These are phyloP conservation scores for Rotaria magnacalcarata DNA, from an alignment of 2,888 invertebrate species.

Conservation along the genomic window DNA sequence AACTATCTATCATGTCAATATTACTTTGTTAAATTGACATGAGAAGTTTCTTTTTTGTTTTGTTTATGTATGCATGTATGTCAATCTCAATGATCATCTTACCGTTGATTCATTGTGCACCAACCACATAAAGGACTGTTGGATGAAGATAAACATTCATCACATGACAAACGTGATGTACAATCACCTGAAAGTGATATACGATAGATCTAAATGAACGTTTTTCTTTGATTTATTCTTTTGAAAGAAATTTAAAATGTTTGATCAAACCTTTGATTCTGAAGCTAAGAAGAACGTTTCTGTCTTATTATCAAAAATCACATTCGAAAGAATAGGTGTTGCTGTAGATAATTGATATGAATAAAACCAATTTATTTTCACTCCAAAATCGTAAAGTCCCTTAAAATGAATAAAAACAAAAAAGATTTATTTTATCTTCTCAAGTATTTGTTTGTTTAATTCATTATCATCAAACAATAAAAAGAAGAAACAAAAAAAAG, in stretches of 20 bases:
- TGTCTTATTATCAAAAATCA: neutral
- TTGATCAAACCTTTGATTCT: neutral
- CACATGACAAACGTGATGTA: constrained; percentile 19
- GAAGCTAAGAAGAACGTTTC: neutral
- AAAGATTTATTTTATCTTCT: constrained; percentile 4
- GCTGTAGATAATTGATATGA: neutral
- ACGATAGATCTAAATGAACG: constrained; percentile 30
- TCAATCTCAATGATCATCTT: constrained; percentile 33
- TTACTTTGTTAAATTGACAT: neutral
- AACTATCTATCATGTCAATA: neutral
- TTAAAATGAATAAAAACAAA: neutral
- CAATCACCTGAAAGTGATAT: neutral
- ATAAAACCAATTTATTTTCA: neutral
- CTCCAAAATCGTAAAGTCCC: neutral
- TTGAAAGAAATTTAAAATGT: neutral
- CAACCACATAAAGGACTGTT: constrained; percentile 28
- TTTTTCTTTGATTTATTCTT: neutral
- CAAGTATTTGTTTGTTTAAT: constrained; percentile 6
- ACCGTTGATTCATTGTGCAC: constrained; percentile 21
- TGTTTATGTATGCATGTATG: constrained; percentile 14
- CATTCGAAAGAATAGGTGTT: neutral
- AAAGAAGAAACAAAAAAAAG: neutral
- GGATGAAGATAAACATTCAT: constrained; percentile 32
- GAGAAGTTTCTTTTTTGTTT: neutral
- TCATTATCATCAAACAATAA: neutral